These are phyloP conservation scores for Stomorhina lunata DNA, from an alignment of 2,888 invertebrate genomes.

Conservation along the genomic window DNA sequence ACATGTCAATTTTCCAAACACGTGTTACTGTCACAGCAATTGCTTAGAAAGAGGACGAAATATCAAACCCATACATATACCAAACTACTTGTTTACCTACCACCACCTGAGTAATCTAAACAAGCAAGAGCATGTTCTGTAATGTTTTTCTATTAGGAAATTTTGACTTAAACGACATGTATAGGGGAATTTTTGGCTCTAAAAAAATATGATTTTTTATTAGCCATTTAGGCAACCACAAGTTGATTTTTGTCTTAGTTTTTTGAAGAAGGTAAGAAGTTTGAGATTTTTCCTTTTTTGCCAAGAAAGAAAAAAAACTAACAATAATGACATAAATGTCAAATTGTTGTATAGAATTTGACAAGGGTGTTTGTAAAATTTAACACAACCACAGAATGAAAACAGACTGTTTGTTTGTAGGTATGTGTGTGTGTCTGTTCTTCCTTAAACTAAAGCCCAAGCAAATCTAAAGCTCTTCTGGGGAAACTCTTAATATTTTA, in stretches of 20 bases:
- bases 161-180: constrained; percentile 34
- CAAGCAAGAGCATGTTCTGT: too few relatives aligned
- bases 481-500: constrained; percentile 42
- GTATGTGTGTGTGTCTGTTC: not conserved
- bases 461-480: constrained; percentile 35
- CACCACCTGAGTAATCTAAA: not conserved
- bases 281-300: constrained; percentile 48
- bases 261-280: constrained; percentile 72
- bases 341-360: constrained; percentile 68
- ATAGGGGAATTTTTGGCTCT: constrained; percentile 32
- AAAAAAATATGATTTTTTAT: constrained; percentile 12
- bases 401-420: not conserved
- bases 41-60: not conserved
- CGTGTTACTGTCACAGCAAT: constrained; percentile 76
- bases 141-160: not conserved
- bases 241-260: constrained; percentile 25
- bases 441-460: not conserved
- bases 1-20: constrained; percentile 72
- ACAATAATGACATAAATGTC: constrained; percentile 76
- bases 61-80: not conserved
- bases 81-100: too few relatives aligned
- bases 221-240: not conserved
- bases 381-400: not conserved
- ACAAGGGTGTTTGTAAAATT: constrained; percentile 62
- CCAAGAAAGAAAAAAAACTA: not conserved